These are phyloP conservation scores for Hippoglossus hippoglossus DNA, from an alignment of 2,797 vertebrate species.

Conservation along the genomic window DNA sequence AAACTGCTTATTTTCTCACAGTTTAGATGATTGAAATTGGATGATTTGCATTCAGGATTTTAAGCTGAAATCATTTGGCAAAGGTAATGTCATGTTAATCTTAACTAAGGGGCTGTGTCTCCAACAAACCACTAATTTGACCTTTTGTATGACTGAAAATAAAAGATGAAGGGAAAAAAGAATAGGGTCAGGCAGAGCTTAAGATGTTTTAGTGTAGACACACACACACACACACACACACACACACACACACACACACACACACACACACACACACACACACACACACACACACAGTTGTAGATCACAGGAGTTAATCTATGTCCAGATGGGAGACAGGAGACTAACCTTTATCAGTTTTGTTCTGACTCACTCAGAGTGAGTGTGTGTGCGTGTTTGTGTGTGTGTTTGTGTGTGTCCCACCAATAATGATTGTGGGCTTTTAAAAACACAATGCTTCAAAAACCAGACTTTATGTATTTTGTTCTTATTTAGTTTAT, in stretches of 20 bases:
- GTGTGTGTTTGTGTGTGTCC: constrained; percentile 17
- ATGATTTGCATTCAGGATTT: constrained; percentile 17
- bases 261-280: constrained; percentile 30
- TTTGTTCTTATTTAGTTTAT: not conserved
- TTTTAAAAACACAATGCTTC: constrained; percentile 12
- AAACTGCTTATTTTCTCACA: too few species aligned
- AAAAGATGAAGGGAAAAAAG: constrained; percentile 34
- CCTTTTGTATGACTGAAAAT: constrained; percentile 44
- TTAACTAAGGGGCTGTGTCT: not conserved
- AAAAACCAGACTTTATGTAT: constrained; percentile 10
- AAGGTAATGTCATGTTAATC: not conserved
- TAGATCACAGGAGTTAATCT: constrained; percentile 58
- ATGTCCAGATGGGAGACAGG: constrained; percentile 54
- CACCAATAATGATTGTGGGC: not conserved
- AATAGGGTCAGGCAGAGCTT: constrained; percentile 13
- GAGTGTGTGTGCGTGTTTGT: constrained; percentile 7
- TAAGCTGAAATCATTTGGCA: not conserved
- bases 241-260: constrained; percentile 2
- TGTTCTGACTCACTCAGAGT: constrained; percentile 56
- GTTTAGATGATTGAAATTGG: not conserved
- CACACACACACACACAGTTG: constrained; percentile 37
- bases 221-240: constrained; percentile 30
- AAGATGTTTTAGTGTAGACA: constrained; percentile 33
- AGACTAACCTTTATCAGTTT: constrained; percentile 70
- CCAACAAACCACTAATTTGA: constrained; percentile 27